These are phyloP conservation scores for Sitta europaea DNA, from an alignment of 2,113 vertebrate genomes.

Conservation along the genomic window DNA sequence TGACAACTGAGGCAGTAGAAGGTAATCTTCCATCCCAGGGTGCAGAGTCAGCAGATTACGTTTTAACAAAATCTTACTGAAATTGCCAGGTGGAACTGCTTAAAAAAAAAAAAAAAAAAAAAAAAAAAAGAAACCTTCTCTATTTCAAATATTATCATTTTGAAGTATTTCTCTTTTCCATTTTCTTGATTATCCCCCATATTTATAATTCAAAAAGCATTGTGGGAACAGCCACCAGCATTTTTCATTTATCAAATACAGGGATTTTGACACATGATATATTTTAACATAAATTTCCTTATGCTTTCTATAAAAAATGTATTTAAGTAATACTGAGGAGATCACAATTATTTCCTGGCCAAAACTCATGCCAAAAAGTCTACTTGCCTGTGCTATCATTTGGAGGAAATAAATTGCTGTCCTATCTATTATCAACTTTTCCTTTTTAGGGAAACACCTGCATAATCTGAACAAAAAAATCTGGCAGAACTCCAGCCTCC, in stretches of 20 bases:
- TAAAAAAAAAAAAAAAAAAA: neutral
- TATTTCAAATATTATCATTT: conserved; percentile 10
- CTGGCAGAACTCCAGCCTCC: conserved; percentile 16
- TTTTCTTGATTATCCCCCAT: neutral
- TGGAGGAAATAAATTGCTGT: neutral
- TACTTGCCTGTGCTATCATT: neutral
- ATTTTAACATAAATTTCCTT: conserved; percentile 16
- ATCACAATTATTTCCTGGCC: conserved; percentile 9
- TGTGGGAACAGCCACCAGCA: neutral
- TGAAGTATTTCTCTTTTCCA: neutral
- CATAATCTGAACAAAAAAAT: neutral
- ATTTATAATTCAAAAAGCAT: conserved; percentile 19
- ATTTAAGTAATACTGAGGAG: neutral
- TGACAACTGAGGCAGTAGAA: neutral
- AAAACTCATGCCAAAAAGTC: neutral
- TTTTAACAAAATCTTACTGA: neutral
- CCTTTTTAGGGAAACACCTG: conserved; percentile 47
- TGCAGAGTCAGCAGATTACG: neutral
- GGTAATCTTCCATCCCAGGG: neutral
- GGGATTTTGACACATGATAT: neutral
- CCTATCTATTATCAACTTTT: neutral
- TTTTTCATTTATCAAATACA: conserved; percentile 5
- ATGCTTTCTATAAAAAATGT: neutral
- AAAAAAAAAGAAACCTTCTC: neutral
- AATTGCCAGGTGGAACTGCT: neutral